Conservation (phyloP, 2,888 invertebrate genomes). For the Tortricodes alternella region DNA sequence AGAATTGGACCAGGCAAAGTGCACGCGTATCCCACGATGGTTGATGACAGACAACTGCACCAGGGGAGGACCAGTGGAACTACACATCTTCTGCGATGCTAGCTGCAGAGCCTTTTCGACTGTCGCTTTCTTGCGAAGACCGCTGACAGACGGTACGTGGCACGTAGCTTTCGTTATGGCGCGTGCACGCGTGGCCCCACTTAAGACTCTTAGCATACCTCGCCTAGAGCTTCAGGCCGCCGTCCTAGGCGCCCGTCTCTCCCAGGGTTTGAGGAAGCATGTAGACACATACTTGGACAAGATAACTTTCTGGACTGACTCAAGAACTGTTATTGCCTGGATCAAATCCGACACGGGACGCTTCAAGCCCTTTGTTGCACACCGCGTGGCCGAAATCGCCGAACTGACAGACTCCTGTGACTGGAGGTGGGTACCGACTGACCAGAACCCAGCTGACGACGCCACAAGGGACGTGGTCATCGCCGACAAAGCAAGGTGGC, state of each 20-base stretch:
- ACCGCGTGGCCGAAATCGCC: background rate
- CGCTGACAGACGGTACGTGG: background rate
- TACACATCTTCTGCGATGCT: background rate
- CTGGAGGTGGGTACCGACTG: no score
- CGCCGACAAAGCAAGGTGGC: background rate
- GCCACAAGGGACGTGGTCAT: background rate
- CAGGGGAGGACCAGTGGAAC: background rate
- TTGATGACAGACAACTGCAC: background rate
- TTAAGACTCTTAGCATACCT: background rate
- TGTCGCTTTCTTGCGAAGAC: background rate
- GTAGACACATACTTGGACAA: no score
- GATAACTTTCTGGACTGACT: no score
- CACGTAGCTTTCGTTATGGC: background rate
- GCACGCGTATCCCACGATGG: background rate
- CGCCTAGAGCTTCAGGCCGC: background rate
- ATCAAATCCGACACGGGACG: no score
- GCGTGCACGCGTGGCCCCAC: background rate
- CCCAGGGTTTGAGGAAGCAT: no score
- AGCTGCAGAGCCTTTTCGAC: background rate
- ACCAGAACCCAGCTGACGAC: no score
- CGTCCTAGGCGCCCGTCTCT: background rate
- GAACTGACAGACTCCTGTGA: background rate
- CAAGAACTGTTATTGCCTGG: no score
- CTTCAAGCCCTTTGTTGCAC: no score
- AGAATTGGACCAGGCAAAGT: background rate